phyloP scores from a whole-genome alignment of 1,140 invertebrate species.

The Drosophila malerkotliana region DNA sequence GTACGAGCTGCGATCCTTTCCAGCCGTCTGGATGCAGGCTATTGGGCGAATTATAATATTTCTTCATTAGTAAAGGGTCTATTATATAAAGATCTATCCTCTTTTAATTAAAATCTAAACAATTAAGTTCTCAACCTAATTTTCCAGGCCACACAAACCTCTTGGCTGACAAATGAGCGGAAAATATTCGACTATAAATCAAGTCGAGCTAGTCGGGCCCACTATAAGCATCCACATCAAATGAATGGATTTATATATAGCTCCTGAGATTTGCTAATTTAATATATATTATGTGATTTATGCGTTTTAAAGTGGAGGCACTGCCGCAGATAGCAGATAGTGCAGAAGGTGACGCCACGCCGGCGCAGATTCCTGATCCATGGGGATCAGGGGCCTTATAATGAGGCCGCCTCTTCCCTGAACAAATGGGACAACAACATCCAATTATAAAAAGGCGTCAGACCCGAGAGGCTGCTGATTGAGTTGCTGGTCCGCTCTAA shows the following conservation, averaged over 20 bases:
- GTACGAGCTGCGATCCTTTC: slow-evolving; percentile 85
- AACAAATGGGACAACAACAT: slow-evolving; percentile 58
- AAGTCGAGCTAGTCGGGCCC: slow-evolving; percentile 2
- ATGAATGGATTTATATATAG: slow-evolving; percentile 31
- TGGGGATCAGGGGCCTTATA: slow-evolving; percentile 16
- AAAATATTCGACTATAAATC: slow-evolving; percentile 54
- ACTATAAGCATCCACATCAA: not conserved
- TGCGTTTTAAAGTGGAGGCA: slow-evolving; percentile 58
- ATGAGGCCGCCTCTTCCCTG: slow-evolving; percentile 42
- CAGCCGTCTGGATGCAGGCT: slow-evolving; percentile 86
- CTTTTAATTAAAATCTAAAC: not conserved
- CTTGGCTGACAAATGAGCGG: slow-evolving; percentile 48
- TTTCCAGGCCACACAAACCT: not conserved
- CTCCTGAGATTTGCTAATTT: slow-evolving; percentile 32
- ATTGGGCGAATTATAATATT: not conserved
- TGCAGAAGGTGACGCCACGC: slow-evolving; percentile 48
- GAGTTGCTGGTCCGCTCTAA: slow-evolving; percentile 72
- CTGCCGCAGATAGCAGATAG: slow-evolving; percentile 9
- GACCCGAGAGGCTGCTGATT: slow-evolving; percentile 64
- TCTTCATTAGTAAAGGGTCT: too few species aligned
- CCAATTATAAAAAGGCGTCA: slow-evolving; percentile 79
- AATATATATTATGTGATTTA: slow-evolving; percentile 62
- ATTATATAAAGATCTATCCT: too few species aligned
- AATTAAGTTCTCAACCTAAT: not conserved
- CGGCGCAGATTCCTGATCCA: slow-evolving; percentile 22